Evolutionary conservation across 2,113 vertebrate species (phyloP), one percentile per base, ranked within the genome.

Genomic region (Clarias batrachus): DNA sequence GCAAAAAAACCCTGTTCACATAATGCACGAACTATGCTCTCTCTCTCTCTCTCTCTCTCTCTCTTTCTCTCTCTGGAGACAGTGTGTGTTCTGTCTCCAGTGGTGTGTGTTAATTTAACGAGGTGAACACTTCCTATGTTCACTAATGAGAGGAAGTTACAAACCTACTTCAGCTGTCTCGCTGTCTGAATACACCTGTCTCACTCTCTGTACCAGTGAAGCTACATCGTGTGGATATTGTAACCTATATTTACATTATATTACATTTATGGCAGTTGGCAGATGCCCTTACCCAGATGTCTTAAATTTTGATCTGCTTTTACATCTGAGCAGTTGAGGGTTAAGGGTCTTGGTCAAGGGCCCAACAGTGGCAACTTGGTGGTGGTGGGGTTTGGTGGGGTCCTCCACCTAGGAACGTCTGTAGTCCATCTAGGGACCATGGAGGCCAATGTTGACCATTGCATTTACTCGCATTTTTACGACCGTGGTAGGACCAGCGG

Each of bases 71-170:
- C 56, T 59, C 77, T 79, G 54, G n/a, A 59, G 54, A 79, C n/a
- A 59, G 54, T 21, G 27, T 57, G 19, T 79, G 14, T 77, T 54
- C 74, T 77, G 74, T 59, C 77, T 59, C 59, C 77, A 79, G 14
- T 79, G 77, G 77, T 19, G 54, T 79, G 77, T 79, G 77, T 59
- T 59, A 79, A 79, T 79, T 79, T 79, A 59, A 79, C 17, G 27
- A 79, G 77, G 56, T 79, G 77, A 59, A 79, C 54, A 59, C 56
- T 79, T 79, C 57, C 54, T 10, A 30, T 11, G 54, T 79, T 59
- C 16, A 56, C 76, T 79, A 79, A 79, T 57, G 52, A 57, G 74
- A 56, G 27, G 54, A 54, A 79, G 52, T 59, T 78, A 30, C 14
- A 78, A 57, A 56, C 25, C 76, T 57, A n/a, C 71, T 25, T 25